Percentiles rank a stretch among this genome's conserved stretches.
Conservation (phyloP, 1,140 invertebrate species). For the Lasioglossum albipes region DNA sequence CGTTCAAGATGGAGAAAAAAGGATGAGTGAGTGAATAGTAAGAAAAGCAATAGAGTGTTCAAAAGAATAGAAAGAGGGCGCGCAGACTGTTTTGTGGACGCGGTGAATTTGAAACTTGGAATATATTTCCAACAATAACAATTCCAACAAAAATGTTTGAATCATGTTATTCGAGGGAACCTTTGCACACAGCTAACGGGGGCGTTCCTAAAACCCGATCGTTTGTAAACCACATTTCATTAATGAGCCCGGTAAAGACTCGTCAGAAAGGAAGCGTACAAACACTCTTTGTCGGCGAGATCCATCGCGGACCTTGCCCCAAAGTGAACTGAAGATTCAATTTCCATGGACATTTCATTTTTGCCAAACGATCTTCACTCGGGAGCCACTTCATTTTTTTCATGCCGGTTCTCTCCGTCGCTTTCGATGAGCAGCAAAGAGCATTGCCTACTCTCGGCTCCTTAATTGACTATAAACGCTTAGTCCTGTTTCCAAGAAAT, state of each 20-base stretch:
- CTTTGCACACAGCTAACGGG: no score
- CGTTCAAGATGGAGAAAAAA: no score
- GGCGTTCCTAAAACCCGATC: not conserved
- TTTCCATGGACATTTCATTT: slow-evolving; percentile 34
- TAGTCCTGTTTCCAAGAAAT: slow-evolving; percentile 68
- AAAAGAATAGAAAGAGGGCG: no score
- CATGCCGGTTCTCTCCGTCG: not conserved
- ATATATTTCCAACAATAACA: no score
- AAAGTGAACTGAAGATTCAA: slow-evolving; percentile 31
- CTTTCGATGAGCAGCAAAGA: slow-evolving; percentile 52
- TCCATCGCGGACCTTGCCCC: slow-evolving; percentile 7
- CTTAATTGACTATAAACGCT: slow-evolving; percentile 74
- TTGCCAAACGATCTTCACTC: slow-evolving; percentile 32
- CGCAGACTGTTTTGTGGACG: no score
- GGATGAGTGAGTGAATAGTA: no score
- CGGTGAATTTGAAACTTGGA: no score
- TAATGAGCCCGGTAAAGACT: not conserved
- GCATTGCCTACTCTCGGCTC: slow-evolving; percentile 57
- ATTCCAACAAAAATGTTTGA: no score
- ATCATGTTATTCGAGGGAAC: no score
- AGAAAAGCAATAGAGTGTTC: no score
- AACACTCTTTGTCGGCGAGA: not conserved
- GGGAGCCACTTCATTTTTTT: slow-evolving; percentile 26
- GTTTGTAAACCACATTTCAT: slow-evolving; percentile 12
- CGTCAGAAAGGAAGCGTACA: not conserved